Evolutionary conservation across 2,797 vertebrate genomes (phyloP).

Genomic region (Lacerta agilis): DNA sequence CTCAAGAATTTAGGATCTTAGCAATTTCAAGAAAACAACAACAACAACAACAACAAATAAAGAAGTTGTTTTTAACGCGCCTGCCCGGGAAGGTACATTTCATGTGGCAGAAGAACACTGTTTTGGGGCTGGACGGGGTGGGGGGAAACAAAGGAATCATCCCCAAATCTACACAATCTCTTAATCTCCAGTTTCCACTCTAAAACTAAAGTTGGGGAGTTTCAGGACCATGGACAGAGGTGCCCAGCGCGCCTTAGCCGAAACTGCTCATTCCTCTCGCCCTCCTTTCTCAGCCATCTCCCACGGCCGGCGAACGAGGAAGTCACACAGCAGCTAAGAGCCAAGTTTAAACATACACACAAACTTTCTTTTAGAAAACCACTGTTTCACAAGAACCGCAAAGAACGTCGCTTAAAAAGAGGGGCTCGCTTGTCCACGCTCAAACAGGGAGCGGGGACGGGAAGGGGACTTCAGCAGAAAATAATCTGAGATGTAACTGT

Average conservation of each 20-base stretch:
- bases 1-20: constrained; percentile 11
- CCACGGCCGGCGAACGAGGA: neutral
- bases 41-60: no score
- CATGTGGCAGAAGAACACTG: neutral
- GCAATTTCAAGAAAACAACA: neutral
- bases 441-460: neutral
- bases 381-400: neutral
- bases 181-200: no score
- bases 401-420: neutral
- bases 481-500: fast-evolving
- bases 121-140: constrained; percentile 5
- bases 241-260: neutral
- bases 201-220: neutral
- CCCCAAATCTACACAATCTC: neutral
- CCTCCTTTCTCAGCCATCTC: no score
- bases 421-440: fast-evolving
- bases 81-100: neutral
- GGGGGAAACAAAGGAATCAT: neutral
- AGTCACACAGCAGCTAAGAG: neutral
- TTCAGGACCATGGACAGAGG: constrained; percentile 75
- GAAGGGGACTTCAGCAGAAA: fast-evolving
- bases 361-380: neutral
- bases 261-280: neutral
- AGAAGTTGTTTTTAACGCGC: constrained; percentile 27
- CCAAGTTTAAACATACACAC: neutral